Evolutionary conservation across 53 echinoderm and acorn worm genomes (phyloP), one percentile per base, ranked within the genome.

Genomic region (Temnopleurus reevesii): DNA sequence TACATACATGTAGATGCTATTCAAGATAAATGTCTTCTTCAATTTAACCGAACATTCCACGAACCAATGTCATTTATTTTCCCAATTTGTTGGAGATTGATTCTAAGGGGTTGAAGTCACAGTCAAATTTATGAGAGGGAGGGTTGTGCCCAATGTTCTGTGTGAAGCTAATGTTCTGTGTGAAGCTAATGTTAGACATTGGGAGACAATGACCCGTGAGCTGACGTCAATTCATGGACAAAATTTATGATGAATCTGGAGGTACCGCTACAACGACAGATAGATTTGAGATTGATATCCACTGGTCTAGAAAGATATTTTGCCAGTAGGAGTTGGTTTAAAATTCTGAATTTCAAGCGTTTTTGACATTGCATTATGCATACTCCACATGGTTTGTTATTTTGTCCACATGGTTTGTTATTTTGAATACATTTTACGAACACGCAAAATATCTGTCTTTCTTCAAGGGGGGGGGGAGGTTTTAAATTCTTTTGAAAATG

Each of bases 51-150:
- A 31, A 34, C 63, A 63, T 63, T 31, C 63, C 18, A 63, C 18
- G 63, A 63, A 34, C 63, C 63, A 63, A 33, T 63, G 63, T 63
- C 63, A 33, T 63, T 34, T 33, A 63, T 63, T 63, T 63, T 17
- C 34, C 63, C 63, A 63, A 15, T 63, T 63, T 63, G 4, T 63
- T 63, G 21, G 7, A 31, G 63, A 34, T 63, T 63, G 63, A 63
- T 63, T 63, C 34, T 34, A n/a, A 2, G 1, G 63, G 34, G 63
- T 31, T 63, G 63, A 30, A 34, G 13, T 8, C 63, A 33, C 63
- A 34, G 13, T 8, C 63, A 33, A 33, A 63, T 63, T 63, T 63
- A 63, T 12, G 61, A 61, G 61, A 59, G 8, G 61, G 13, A 61
- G 63, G 63, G 17, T 63, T 63, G n/a, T 34, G 34, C 33, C 15